A percentile compares a stretch with the other conserved stretches of the same genome.
phyloP scores from a whole-genome alignment of 2,888 invertebrate species.

The Pseudococcus viburni region DNA sequence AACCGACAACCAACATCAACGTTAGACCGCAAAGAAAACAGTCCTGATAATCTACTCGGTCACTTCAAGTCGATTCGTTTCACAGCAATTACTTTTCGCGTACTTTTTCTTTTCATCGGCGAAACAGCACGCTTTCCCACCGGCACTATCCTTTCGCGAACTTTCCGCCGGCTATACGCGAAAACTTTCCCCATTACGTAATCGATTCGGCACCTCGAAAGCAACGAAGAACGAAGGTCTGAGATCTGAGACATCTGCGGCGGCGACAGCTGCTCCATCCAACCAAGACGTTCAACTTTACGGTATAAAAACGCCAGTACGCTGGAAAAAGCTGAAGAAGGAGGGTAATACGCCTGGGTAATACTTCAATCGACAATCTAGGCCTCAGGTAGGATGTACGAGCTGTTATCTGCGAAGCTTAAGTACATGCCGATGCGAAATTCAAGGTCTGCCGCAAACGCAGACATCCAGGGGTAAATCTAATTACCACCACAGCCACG shows the following conservation, averaged over 20 bases:
- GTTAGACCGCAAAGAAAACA: too few species aligned
- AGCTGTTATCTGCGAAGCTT: background rate
- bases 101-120: background rate
- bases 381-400: background rate
- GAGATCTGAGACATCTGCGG: background rate
- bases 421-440: too few species aligned
- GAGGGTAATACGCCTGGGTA: too few species aligned
- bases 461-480: background rate
- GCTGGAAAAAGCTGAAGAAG: background rate
- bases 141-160: background rate
- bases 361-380: background rate
- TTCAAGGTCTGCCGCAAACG: background rate
- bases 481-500: background rate
- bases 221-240: background rate
- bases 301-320: too few species aligned
- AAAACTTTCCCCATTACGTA: conserved; percentile 7
- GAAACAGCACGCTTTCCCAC: background rate
- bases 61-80: too few species aligned
- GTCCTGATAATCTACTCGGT: too few species aligned
- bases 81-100: too few species aligned
- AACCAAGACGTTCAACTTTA: background rate
- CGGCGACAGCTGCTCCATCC: background rate
- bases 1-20: too few species aligned
- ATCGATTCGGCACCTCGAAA: background rate
- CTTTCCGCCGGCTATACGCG: background rate